Percentiles rank a stretch among this genome's conserved stretches.
Conservation (phyloP, 2,888 invertebrate genomes). For the Pocota personata region DNA sequence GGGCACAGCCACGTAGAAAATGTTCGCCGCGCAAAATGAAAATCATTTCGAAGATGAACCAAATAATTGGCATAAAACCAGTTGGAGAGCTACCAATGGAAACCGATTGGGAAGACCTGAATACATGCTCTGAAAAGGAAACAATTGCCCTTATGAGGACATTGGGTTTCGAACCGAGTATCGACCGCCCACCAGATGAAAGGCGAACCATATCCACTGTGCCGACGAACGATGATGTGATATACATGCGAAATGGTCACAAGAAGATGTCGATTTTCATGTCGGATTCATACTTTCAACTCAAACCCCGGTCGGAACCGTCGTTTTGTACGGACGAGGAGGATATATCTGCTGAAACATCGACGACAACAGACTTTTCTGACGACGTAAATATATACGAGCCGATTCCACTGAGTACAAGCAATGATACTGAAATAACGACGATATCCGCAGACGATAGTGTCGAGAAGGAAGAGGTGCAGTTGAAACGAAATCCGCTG, state of each 20-base stretch:
- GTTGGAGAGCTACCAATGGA: conserved; percentile 78
- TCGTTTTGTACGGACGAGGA: conserved; percentile 29
- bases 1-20: conserved; percentile 36
- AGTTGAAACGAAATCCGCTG: not conserved
- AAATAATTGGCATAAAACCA: conserved; percentile 77
- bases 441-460: not conserved
- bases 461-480: not conserved
- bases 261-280: conserved; percentile 76
- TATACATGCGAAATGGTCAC: conserved; percentile 75
- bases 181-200: conserved; percentile 72
- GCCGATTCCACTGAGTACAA: conserved; percentile 25
- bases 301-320: conserved; percentile 37
- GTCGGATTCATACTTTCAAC: conserved; percentile 75
- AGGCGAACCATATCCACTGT: conserved; percentile 74
- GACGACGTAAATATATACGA: conserved; percentile 11
- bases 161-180: conserved; percentile 77
- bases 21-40: conserved; percentile 68
- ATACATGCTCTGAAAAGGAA: conserved; percentile 77
- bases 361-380: conserved; percentile 30
- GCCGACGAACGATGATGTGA: conserved; percentile 72
- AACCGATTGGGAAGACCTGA: conserved; percentile 78
- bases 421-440: not conserved
- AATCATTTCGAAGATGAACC: conserved; percentile 78
- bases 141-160: conserved; percentile 79
- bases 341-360: not conserved